phyloP scores from a whole-genome alignment of 1,140 invertebrate species.

The Hormaphis cornu region DNA sequence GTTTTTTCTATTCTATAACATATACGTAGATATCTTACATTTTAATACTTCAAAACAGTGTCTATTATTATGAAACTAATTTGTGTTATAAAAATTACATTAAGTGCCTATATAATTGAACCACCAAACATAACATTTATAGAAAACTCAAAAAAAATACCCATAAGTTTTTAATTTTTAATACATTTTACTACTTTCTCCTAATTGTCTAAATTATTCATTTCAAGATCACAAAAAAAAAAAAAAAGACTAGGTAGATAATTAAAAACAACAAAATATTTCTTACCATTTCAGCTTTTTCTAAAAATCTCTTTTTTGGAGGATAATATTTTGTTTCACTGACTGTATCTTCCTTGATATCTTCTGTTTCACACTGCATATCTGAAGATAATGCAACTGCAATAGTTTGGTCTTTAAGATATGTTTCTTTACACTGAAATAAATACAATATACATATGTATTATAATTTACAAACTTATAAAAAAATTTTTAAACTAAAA shows the following conservation, averaged over 20 bases:
- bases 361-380: constrained; percentile 26
- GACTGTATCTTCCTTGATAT: constrained; percentile 12
- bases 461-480: neutral
- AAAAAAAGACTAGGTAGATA: neutral
- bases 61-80: too few relatives aligned
- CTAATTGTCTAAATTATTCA: neutral
- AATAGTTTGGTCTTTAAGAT: neutral
- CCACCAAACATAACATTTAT: too few relatives aligned
- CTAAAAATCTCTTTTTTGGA: constrained; percentile 12
- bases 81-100: too few relatives aligned
- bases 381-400: constrained; percentile 3
- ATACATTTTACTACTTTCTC: too few relatives aligned
- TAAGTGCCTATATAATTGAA: too few relatives aligned
- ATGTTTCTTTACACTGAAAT: constrained; percentile 21
- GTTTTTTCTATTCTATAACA: too few relatives aligned
- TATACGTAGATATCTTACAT: too few relatives aligned
- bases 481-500: too few relatives aligned
- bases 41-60: too few relatives aligned
- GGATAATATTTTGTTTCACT: constrained; percentile 21
- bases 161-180: too few relatives aligned
- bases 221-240: neutral
- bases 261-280: too few relatives aligned
- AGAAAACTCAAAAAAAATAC: too few relatives aligned
- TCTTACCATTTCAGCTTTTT: constrained; percentile 30
- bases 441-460: neutral